These are phyloP conservation scores for Glaucomys volans DNA, from an alignment of 2,113 vertebrate species.

Conservation along the genomic window DNA sequence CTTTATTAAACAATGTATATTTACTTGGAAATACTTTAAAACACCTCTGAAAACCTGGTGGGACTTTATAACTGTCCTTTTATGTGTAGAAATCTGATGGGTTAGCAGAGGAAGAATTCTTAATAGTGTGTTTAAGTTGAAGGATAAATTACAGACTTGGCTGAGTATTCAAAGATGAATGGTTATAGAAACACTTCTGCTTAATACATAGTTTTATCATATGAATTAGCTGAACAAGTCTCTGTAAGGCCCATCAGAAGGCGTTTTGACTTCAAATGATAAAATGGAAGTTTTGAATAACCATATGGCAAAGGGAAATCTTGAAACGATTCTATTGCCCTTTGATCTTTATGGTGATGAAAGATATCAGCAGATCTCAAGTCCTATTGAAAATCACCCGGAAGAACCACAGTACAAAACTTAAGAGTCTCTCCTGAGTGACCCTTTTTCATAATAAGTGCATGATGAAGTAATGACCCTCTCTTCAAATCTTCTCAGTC, in stretches of 20 bases:
- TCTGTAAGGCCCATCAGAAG: neutral
- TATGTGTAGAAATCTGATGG: neutral
- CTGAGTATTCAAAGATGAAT: conserved; percentile 4
- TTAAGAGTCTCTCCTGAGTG: neutral
- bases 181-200: neutral
- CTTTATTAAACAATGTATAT: neutral
- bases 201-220: neutral
- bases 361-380: neutral
- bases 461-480: neutral
- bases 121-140: neutral
- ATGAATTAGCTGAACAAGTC: neutral
- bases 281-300: neutral
- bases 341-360: neutral
- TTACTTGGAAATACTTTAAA: neutral
- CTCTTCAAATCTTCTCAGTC: neutral
- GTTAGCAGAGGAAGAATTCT: neutral
- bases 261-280: conserved; percentile 5
- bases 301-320: neutral
- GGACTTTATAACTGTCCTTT: neutral
- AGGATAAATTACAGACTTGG: conserved; percentile 8
- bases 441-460: neutral
- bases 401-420: neutral
- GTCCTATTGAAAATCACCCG: neutral
- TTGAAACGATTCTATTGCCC: neutral
- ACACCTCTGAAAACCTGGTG: neutral